Evolutionary conservation across 2,797 vertebrate species (phyloP).

Genomic region (Staurois parvus): DNA sequence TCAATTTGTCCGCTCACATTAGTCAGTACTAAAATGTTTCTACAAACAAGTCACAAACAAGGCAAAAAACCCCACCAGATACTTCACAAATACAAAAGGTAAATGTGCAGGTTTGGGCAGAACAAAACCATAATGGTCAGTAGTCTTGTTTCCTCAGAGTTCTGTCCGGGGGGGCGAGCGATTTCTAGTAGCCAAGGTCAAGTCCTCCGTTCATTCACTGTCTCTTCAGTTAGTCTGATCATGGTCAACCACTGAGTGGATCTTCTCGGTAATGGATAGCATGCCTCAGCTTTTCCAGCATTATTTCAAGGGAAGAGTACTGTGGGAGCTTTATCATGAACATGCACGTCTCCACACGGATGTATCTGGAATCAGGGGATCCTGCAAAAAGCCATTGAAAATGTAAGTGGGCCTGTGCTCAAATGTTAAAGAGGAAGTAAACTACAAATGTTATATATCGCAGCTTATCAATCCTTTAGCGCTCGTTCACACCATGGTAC

Average conservation of each 20-base stretch:
- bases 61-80: constrained; percentile 79
- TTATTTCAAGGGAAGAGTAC: constrained; percentile 93
- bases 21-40: constrained; percentile 75
- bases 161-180: constrained; percentile 27
- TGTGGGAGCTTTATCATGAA: constrained; percentile 99
- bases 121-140: constrained; percentile 65
- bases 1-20: constrained; percentile 71
- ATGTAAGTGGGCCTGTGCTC: neutral
- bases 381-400: constrained; percentile 71
- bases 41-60: constrained; percentile 79
- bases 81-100: constrained; percentile 74
- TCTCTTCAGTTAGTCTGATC: neutral
- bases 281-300: constrained; percentile 96
- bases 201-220: neutral
- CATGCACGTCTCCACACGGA: constrained; percentile 98
- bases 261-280: constrained; percentile 98
- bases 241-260: constrained; percentile 91
- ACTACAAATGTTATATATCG: too few species aligned
- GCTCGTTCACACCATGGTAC: too few species aligned
- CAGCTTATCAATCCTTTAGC: too few species aligned
- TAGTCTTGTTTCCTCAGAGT: constrained; percentile 63
- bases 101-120: constrained; percentile 71
- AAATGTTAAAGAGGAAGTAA: neutral
- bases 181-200: neutral
- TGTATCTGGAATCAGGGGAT: constrained; percentile 91